Conservation (phyloP, 2,888 invertebrate genomes). For the Apodemia mormo region DNA sequence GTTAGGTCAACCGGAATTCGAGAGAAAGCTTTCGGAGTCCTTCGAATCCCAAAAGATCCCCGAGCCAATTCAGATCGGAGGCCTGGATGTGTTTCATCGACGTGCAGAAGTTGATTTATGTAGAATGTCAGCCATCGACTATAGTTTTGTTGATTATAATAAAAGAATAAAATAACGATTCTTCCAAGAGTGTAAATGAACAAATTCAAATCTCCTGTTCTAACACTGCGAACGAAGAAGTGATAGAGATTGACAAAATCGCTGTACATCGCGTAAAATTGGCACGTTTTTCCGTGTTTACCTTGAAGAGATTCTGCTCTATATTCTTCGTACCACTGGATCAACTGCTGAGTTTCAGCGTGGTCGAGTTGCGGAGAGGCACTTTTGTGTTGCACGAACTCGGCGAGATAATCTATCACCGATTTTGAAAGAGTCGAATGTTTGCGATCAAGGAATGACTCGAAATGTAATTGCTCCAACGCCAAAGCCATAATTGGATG, state of each 20-base stretch:
- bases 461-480: constrained; percentile 44
- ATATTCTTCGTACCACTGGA: constrained; percentile 41
- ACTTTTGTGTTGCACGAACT: constrained; percentile 50
- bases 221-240: constrained; percentile 39
- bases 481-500: constrained; percentile 41
- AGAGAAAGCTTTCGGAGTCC: constrained; percentile 36
- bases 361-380: constrained; percentile 42
- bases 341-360: constrained; percentile 44
- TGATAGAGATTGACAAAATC: constrained; percentile 35
- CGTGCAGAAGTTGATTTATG: constrained; percentile 19
- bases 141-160: constrained; percentile 39
- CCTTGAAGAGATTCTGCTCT: constrained; percentile 31
- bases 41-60: constrained; percentile 11
- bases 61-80: too few species aligned
- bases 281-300: constrained; percentile 32
- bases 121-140: constrained; percentile 29
- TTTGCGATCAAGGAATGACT: constrained; percentile 37
- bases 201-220: constrained; percentile 36
- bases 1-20: too few species aligned
- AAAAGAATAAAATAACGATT: constrained; percentile 39
- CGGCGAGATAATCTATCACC: constrained; percentile 45
- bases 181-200: constrained; percentile 34
- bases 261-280: constrained; percentile 38
- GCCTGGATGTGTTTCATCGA: constrained; percentile 35
- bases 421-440: constrained; percentile 34